Base-by-base conservation (phyloP, 1,140 invertebrate genomes). In the Anthonomus grandis region DNA sequence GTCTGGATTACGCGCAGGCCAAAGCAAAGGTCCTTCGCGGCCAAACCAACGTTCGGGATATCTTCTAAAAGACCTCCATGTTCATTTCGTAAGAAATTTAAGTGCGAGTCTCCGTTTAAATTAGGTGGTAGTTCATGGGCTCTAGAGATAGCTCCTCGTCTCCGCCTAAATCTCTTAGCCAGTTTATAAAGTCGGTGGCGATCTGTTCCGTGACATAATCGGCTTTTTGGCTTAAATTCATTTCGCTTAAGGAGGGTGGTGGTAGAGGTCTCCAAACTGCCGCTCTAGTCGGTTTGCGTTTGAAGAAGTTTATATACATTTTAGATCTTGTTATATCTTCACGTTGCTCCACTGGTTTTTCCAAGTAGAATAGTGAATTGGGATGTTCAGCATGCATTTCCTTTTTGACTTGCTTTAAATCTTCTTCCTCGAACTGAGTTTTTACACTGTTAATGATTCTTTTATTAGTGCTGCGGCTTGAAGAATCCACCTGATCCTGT, bases 171-270 rank as follows among this genome's bases (percentile, higher is more conserved):
- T 57, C 69, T 36, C 74, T 72, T 65, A 83, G 71, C 83, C 83
- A 85, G 2, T 80, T 72, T 51, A 79, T 81, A 61, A 84, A 84
- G 39, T 84, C 80, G 46, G 70, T 70, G 9, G 76, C 74, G 37
- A 79, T 79, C 76, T 78, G 25, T 66, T 77, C 75, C 4, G 76
- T 75, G 46, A 77, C 67, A 37, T 78, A 74, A 63, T 78, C 74
- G 17, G 77, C 74, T 63, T 75, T 78, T 50, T 77, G 77, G 47
- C 68, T 76, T 47, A 79, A 74, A 41, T 62, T 53, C 63, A 69
- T 68, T 24, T 67, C 67, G 6, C 65, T 60, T 4, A 67, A 38
- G 18, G 45, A 47, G 38, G 65, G 21, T 9, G 65, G 65, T 10
- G 64, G 65, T 31, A 67, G 48, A 19, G 52, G 48, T 49, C 60